Percentiles rank a stretch among this genome's conserved stretches.
phyloP scores from a whole-genome alignment of 2,113 vertebrate genomes.

The Siphamia tubifer region DNA sequence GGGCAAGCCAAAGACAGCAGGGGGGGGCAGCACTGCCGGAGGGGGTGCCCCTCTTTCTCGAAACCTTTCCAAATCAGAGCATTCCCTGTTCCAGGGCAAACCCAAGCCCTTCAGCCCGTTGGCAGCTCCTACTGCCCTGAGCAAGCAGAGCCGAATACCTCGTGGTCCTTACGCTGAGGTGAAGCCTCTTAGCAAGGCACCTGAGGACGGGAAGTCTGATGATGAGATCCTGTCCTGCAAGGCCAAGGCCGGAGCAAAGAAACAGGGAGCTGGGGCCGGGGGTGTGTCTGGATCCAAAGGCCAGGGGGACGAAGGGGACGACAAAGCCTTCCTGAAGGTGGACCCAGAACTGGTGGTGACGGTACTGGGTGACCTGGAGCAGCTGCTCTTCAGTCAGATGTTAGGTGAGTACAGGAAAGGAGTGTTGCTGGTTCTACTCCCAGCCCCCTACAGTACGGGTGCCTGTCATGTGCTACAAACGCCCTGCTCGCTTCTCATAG shows the following conservation, averaged over 20 bases:
- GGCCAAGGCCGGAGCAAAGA: conserved; percentile 81
- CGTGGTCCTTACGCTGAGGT: conserved; percentile 95
- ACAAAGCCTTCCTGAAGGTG: conserved; percentile 95
- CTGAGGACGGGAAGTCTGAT: conserved; percentile 89
- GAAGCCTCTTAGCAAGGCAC: conserved; percentile 93
- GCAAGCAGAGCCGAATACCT: conserved; percentile 94
- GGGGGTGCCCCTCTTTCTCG: conserved; percentile 85
- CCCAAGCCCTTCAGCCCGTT: conserved; percentile 85
- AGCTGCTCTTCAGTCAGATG: conserved; percentile 98
- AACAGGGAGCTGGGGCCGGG: conserved; percentile 66
- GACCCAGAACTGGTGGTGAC: conserved; percentile 98
- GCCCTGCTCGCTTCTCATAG: not conserved
- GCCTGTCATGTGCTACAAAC: conserved; percentile 28
- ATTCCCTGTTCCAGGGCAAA: conserved; percentile 91
- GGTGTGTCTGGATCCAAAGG: conserved; percentile 71
- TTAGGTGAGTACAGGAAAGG: conserved; percentile 86
- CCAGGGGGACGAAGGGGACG: conserved; percentile 81
- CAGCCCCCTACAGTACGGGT: too few relatives aligned
- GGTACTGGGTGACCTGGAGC: conserved; percentile 96
- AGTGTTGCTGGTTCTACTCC: not conserved
- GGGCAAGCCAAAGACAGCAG: conserved; percentile 71
- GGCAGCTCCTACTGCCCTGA: conserved; percentile 80
- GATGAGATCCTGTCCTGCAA: conserved; percentile 93
- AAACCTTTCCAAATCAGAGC: conserved; percentile 93
- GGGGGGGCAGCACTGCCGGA: conserved; percentile 64